Conservation (phyloP, 2,113 vertebrate genomes). For the Dermatemys mawii region DNA sequence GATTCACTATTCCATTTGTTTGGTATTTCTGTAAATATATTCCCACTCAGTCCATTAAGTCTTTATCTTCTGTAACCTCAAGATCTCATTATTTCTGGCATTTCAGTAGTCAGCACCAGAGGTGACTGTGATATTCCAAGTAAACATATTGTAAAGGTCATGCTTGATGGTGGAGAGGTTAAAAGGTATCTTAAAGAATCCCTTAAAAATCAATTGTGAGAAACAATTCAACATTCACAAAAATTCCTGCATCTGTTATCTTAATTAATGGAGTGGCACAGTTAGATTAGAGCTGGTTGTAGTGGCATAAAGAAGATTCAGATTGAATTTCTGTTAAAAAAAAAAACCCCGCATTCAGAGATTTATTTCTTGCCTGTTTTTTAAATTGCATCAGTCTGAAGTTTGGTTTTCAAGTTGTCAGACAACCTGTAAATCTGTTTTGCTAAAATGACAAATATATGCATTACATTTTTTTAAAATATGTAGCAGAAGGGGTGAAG, state of each 20-base stretch:
- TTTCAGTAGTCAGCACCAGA: background rate
- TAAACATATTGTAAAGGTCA: slow-evolving; percentile 14
- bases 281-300: background rate
- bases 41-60: background rate
- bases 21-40: slow-evolving; percentile 22
- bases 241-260: background rate
- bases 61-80: slow-evolving; percentile 3
- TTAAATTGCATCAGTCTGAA: background rate
- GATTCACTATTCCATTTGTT: background rate
- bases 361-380: background rate
- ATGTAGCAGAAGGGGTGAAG: background rate
- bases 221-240: background rate
- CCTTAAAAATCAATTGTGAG: background rate
- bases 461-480: background rate
- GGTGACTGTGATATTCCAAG: background rate
- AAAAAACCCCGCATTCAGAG: background rate
- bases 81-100: slow-evolving; percentile 18
- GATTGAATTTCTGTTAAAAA: background rate
- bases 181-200: slow-evolving; percentile 13
- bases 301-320: background rate
- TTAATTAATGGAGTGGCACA: background rate
- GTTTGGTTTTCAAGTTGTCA: background rate
- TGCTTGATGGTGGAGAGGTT: background rate
- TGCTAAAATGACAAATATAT: background rate
- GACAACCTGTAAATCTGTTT: background rate